Evolutionary conservation across 2,888 invertebrate genomes (phyloP).

Genomic region (Rotaria sp.): DNA sequence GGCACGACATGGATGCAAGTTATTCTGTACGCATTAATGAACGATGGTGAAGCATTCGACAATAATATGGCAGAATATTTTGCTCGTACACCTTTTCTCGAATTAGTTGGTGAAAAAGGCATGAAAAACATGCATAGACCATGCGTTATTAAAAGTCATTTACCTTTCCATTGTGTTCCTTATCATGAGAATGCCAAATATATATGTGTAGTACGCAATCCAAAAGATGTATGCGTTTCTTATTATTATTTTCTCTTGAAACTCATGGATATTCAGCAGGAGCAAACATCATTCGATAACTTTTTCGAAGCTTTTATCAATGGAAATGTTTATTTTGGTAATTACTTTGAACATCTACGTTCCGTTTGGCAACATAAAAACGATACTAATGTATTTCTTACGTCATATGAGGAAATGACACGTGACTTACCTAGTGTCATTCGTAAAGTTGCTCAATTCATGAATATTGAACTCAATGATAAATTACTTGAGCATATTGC

Average conservation of each 20-base stretch:
- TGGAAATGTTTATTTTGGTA: no score
- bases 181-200: constrained; percentile 16
- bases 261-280: no score
- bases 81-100: constrained; percentile 1
- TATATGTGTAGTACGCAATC: constrained; percentile 33
- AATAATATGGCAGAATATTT: constrained; percentile 21
- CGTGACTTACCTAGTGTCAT: no score
- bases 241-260: no score
- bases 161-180: constrained; percentile 6
- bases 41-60: constrained; percentile 21
- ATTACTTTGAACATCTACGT: no score
- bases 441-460: no score
- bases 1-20: constrained; percentile 35
- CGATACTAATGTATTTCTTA: no score
- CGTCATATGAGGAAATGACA: no score
- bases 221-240: constrained; percentile 27
- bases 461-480: no score
- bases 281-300: background rate
- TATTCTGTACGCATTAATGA: constrained; percentile 22
- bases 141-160: constrained; percentile 31
- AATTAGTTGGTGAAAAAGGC: background rate
- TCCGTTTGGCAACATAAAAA: no score
- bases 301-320: no score
- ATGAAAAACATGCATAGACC: background rate
- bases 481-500: no score